Evolutionary conservation across 2,113 vertebrate genomes (phyloP).

Genomic region (Paedocypris sp.): DNA sequence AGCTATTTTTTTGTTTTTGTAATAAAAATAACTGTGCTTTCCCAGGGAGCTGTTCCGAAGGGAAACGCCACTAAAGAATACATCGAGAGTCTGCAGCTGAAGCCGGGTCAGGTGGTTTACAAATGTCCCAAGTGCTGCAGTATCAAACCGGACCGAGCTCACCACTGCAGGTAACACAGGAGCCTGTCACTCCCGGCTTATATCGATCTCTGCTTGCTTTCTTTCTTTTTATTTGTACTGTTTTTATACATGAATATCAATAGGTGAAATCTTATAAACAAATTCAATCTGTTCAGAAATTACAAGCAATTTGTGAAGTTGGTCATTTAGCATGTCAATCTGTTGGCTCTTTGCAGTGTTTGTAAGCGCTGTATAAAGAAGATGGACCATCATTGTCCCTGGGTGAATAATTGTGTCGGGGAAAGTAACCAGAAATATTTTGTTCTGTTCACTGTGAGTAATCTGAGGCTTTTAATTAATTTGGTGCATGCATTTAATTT

Average conservation of each 20-base stretch:
- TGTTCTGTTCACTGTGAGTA: conserved; percentile 97
- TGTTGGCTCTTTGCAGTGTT: conserved; percentile 62
- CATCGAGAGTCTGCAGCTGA: conserved; percentile 95
- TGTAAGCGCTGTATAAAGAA: conserved; percentile 96
- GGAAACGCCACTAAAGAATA: conserved; percentile 98
- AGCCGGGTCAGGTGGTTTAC: conserved; percentile 96
- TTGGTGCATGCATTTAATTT: no score
- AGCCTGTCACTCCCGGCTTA: no score
- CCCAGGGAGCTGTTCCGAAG: conserved; percentile 91
- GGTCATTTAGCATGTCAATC: neutral
- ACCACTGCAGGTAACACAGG: conserved; percentile 85
- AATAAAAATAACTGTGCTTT: no score
- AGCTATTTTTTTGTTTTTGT: no score
- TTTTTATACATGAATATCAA: no score
- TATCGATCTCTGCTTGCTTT: no score
- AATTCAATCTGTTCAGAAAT: no score
- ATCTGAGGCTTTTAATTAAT: neutral
- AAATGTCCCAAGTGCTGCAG: conserved; percentile 99
- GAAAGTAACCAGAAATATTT: conserved; percentile 99
- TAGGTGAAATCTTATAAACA: no score
- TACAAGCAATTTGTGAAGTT: neutral
- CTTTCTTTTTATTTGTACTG: neutral
- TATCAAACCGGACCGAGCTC: conserved; percentile 96
- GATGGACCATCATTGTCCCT: conserved; percentile 99
- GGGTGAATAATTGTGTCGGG: conserved; percentile 98